phyloP scores from a whole-genome alignment of 2,888 invertebrate species.

The Meandrusa payeni region DNA sequence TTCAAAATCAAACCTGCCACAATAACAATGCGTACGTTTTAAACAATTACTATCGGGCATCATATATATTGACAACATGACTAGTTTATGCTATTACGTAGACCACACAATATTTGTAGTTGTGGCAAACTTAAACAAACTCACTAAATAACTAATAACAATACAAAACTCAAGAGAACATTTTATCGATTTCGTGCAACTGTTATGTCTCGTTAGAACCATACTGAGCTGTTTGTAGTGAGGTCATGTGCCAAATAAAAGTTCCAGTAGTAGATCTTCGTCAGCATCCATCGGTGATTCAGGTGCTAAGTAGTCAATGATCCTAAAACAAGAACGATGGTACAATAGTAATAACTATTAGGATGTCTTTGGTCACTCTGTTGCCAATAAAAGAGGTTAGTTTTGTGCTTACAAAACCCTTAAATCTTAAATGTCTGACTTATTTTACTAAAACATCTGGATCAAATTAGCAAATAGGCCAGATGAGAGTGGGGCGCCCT shows the following conservation, averaged over 20 bases:
- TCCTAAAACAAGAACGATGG: conserved; percentile 42
- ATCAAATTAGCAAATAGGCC: too few species aligned
- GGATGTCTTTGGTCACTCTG: too few species aligned
- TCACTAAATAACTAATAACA: conserved; percentile 21
- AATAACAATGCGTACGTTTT: conserved; percentile 1
- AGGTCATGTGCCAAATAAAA: conserved; percentile 71
- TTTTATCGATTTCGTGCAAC: conserved; percentile 2
- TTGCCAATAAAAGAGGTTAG: too few species aligned
- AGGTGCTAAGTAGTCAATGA: conserved; percentile 72
- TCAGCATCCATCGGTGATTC: conserved; percentile 75
- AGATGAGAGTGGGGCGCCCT: too few species aligned
- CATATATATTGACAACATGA: conserved; percentile 10
- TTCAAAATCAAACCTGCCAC: not conserved
- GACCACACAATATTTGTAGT: conserved; percentile 8
- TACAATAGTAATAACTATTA: not conserved
- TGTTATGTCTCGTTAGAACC: not conserved
- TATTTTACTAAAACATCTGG: too few species aligned
- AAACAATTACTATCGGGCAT: not conserved
- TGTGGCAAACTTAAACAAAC: conserved; percentile 11
- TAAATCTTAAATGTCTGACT: too few species aligned
- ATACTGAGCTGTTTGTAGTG: conserved; percentile 27
- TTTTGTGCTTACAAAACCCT: too few species aligned
- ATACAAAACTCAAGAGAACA: conserved; percentile 17
- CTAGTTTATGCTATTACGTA: conserved; percentile 11
- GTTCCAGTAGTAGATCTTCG: conserved; percentile 70